phyloP scores from a whole-genome alignment of 1,140 invertebrate genomes.

The Nilaparvata lugens region DNA sequence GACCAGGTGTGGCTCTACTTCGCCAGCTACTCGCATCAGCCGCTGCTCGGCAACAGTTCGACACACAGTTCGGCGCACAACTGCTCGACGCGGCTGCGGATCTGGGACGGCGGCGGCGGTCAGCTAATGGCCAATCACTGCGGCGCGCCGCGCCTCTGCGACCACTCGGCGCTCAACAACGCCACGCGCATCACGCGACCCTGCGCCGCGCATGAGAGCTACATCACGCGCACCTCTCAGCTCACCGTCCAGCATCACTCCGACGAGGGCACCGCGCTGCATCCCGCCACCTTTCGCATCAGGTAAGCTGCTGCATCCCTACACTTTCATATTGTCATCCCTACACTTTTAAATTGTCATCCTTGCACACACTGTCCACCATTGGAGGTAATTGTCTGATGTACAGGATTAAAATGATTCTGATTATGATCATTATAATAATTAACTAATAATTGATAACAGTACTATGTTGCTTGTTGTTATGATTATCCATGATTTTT shows the following conservation, averaged over 20 bases:
- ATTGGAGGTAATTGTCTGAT: no score
- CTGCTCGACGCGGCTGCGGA: conserved; percentile 46
- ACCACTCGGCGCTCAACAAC: conserved; percentile 67
- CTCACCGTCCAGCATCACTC: conserved; percentile 28
- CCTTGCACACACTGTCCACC: no score
- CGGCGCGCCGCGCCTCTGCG: conserved; percentile 67
- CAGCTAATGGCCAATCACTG: conserved; percentile 54
- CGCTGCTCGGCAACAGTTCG: conserved; percentile 11
- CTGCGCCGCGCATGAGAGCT: conserved; percentile 65
- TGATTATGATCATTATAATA: no score
- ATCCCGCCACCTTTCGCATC: conserved; percentile 29
- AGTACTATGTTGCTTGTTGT: no score
- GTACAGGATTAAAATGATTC: no score
- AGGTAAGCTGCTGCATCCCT: conserved; percentile 9
- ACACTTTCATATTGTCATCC: no score
- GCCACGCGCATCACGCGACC: conserved; percentile 62
- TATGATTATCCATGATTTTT: no score
- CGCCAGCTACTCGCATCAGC: conserved; percentile 61
- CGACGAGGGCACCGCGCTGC: conserved; percentile 41
- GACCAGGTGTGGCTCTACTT: conserved; percentile 83
- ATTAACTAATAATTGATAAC: no score
- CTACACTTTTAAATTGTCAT: no score
- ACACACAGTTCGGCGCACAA: no score
- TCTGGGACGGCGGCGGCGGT: conserved; percentile 46
- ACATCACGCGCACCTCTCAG: conserved; percentile 51